Conservation (phyloP, 2,797 vertebrate species). For the Chloroceryle inda region DNA sequence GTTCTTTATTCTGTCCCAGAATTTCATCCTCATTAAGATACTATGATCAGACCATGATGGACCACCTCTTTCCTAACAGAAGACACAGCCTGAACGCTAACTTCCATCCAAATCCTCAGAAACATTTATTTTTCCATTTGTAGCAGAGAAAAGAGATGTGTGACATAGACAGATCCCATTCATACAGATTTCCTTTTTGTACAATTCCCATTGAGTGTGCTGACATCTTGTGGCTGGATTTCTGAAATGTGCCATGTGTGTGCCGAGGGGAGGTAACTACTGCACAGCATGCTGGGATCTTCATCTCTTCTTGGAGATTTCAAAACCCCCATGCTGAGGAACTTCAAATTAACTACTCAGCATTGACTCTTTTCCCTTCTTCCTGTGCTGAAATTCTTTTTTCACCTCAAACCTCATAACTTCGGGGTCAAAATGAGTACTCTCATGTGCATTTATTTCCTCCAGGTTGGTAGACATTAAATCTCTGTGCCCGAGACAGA, state of each 20-base stretch:
- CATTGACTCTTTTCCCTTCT: background rate
- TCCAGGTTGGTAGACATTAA: background rate
- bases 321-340: background rate
- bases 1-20: background rate
- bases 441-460: background rate
- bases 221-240: conserved; percentile 73
- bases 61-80: background rate
- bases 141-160: background rate
- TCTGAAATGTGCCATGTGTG: background rate
- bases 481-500: background rate
- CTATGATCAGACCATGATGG: background rate
- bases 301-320: background rate
- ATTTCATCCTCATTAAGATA: background rate
- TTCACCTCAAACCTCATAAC: background rate
- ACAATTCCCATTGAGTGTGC: conserved; percentile 52
- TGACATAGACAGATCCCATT: background rate
- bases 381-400: background rate
- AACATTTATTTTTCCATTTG: background rate
- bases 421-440: background rate
- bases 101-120: background rate
- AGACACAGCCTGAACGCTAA: background rate
- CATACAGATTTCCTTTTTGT: background rate
- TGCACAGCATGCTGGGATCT: background rate
- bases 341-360: background rate
- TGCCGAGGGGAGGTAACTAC: background rate